phyloP scores from a whole-genome alignment of 1,140 invertebrate genomes.

The Drosophila repleta region DNA sequence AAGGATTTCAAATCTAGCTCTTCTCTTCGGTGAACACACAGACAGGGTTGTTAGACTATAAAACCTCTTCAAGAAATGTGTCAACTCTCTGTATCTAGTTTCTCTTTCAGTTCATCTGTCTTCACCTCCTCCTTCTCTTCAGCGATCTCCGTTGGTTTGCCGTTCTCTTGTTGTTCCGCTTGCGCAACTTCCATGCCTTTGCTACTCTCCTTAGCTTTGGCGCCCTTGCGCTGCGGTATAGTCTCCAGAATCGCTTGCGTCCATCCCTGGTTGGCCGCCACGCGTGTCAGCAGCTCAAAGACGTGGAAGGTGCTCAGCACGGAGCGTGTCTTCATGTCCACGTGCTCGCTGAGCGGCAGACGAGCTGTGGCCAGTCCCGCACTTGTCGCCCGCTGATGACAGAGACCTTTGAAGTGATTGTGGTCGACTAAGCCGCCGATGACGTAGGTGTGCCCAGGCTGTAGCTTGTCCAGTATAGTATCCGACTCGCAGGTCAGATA shows the following conservation, averaged over 20 bases:
- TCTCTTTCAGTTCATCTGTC: too few species aligned
- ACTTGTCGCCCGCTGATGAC: conserved; percentile 91
- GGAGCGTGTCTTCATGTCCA: conserved; percentile 96
- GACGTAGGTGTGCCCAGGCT: conserved; percentile 93
- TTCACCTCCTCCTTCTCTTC: not conserved
- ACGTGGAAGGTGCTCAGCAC: conserved; percentile 99
- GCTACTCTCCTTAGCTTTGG: conserved; percentile 81
- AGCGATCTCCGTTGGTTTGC: not conserved
- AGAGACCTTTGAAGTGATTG: conserved; percentile 97
- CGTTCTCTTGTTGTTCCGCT: not conserved
- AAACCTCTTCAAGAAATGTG: not conserved
- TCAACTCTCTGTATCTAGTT: not conserved
- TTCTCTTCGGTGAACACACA: too few species aligned
- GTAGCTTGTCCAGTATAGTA: conserved; percentile 91
- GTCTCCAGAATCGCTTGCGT: conserved; percentile 92
- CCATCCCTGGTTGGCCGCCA: conserved; percentile 92
- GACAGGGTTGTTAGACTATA: too few species aligned
- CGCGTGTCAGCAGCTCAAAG: conserved; percentile 94
- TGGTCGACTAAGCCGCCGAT: conserved; percentile 99
- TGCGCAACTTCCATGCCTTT: not conserved
- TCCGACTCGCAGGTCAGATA: conserved; percentile 98
- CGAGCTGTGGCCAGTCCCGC: conserved; percentile 92
- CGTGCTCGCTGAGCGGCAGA: conserved; percentile 94
- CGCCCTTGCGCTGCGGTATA: conserved; percentile 91
- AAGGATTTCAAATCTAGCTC: too few species aligned